A percentile compares a stretch with the other conserved stretches of the same genome.
Evolutionary conservation across 2,797 vertebrate genomes (phyloP).

Genomic region (Poecilia velifera): DNA sequence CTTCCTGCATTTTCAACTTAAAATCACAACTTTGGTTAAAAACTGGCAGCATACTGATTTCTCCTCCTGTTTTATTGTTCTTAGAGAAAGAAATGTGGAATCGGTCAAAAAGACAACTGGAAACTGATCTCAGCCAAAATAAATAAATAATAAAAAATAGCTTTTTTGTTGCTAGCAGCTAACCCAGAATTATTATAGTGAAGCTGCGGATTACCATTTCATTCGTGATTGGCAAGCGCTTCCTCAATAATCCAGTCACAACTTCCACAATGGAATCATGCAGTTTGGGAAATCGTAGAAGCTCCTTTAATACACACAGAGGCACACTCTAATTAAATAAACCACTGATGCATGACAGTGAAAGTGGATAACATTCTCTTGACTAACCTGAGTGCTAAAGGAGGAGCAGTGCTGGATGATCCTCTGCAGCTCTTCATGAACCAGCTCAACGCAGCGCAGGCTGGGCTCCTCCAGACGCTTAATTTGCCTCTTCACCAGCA

Average conservation of each 20-base stretch:
- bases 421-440: constrained; percentile 87
- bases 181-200: constrained; percentile 19
- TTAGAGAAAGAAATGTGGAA: background rate
- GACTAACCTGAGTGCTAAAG: constrained; percentile 81
- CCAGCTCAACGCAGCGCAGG: constrained; percentile 86
- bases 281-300: constrained; percentile 86
- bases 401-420: constrained; percentile 88
- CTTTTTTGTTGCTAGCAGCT: background rate
- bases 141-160: background rate
- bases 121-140: background rate
- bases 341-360: constrained; percentile 2
- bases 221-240: constrained; percentile 85
- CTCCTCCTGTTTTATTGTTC: background rate
- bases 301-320: constrained; percentile 76
- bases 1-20: background rate
- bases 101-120: background rate
- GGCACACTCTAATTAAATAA: constrained; percentile 3
- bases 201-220: constrained; percentile 81
- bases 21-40: background rate
- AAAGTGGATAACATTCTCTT: constrained; percentile 1
- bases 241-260: constrained; percentile 84
- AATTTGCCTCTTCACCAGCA: constrained; percentile 87
- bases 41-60: background rate
- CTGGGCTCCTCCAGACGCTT: constrained; percentile 87
- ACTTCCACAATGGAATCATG: constrained; percentile 88